These are phyloP conservation scores for Zaprionus capensis DNA, from an alignment of 1,140 invertebrate genomes.

Conservation along the genomic window DNA sequence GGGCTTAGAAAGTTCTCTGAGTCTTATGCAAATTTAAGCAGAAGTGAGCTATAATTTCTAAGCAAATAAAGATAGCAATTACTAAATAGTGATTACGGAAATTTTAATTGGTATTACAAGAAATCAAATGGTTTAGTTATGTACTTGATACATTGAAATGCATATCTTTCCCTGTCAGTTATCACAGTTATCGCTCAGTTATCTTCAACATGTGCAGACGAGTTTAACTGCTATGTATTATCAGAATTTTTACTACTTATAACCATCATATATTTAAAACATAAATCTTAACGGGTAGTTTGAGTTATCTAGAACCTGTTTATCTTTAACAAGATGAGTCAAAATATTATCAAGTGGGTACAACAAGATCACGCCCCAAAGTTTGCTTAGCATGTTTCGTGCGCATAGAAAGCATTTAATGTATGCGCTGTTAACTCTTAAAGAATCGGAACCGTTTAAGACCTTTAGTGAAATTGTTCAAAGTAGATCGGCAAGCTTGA, in stretches of 20 bases:
- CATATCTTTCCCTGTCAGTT: too few relatives aligned
- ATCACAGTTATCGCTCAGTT: background rate
- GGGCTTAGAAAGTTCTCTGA: background rate
- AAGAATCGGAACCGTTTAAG: constrained; percentile 20
- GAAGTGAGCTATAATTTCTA: background rate
- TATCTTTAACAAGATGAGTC: background rate
- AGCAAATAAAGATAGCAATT: background rate
- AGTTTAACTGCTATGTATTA: background rate
- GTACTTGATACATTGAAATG: too few relatives aligned
- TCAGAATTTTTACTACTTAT: background rate
- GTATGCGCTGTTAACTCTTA: constrained; percentile 12
- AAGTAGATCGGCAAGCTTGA: constrained; percentile 45
- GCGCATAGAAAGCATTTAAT: constrained; percentile 7
- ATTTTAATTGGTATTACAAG: background rate
- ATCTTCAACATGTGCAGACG: background rate
- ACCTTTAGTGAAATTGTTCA: constrained; percentile 45
- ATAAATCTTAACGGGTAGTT: background rate
- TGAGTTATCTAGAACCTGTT: background rate
- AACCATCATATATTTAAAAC: too few relatives aligned
- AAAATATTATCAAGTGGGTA: constrained; percentile 12
- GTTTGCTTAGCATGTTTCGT: constrained; percentile 5
- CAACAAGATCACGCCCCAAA: background rate
- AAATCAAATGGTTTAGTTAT: background rate
- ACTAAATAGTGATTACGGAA: background rate
- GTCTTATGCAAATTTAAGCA: background rate